Conservation (phyloP, 2,888 invertebrate species). For the Meloe dianella region DNA sequence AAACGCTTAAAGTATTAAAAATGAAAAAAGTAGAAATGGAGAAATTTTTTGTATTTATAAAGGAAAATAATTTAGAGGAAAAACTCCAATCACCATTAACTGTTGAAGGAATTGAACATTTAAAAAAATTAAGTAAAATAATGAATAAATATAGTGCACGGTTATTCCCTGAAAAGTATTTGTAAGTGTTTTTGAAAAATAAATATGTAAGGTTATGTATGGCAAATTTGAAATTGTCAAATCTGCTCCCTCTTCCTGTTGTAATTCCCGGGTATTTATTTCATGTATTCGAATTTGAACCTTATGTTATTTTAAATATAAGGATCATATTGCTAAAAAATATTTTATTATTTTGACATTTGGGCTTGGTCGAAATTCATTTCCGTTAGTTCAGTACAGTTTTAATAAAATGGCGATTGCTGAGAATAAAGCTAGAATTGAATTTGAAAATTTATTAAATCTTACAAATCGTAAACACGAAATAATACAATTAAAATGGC, state of each 20-base stretch:
- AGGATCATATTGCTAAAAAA: too few relatives aligned
- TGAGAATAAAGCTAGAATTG: constrained; percentile 50
- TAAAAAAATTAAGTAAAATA: not conserved
- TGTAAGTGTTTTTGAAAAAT: too few relatives aligned
- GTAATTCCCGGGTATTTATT: too few relatives aligned
- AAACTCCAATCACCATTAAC: not conserved
- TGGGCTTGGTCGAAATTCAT: not conserved
- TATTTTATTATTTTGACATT: too few relatives aligned
- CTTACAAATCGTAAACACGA: constrained; percentile 54
- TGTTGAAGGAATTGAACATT: not conserved
- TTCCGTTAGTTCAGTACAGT: not conserved
- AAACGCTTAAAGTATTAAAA: not conserved
- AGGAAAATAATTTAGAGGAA: not conserved
- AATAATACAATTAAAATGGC: constrained; percentile 55
- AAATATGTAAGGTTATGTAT: too few relatives aligned
- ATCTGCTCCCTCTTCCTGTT: too few relatives aligned
- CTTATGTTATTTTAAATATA: too few relatives aligned
- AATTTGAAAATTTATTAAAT: constrained; percentile 53
- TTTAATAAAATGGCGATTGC: constrained; percentile 15
- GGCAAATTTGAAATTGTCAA: too few relatives aligned
- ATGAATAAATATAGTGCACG: too few relatives aligned
- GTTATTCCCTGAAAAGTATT: too few relatives aligned
- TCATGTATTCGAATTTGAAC: too few relatives aligned
- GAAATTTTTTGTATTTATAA: not conserved
- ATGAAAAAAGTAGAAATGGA: not conserved